phyloP scores from a whole-genome alignment of 1,140 invertebrate genomes.

The Chlorops oryzae region DNA sequence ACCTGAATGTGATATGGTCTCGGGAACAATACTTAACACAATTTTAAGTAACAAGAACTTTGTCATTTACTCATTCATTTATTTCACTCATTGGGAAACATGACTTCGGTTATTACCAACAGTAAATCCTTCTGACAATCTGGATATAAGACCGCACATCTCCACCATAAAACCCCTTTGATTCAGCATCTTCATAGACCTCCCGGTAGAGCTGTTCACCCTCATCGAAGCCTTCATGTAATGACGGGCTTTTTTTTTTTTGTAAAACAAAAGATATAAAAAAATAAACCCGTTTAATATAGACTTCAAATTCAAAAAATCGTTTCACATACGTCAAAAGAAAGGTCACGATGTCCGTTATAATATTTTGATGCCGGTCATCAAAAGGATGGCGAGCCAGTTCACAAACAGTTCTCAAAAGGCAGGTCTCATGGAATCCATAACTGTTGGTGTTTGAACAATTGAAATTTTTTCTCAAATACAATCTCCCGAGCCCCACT shows the following conservation, averaged over 20 bases:
- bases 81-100: conserved; percentile 30
- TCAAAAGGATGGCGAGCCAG: conserved; percentile 38
- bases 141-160: conserved; percentile 28
- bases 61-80: no score
- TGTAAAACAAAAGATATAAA: neutral
- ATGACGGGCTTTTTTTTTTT: conserved; percentile 43
- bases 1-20: no score
- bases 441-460: conserved; percentile 14
- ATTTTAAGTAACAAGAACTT: no score
- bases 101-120: conserved; percentile 23
- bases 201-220: conserved; percentile 27
- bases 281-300: neutral
- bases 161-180: conserved; percentile 29
- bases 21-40: no score
- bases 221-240: conserved; percentile 34
- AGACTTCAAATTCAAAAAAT: neutral
- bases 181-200: conserved; percentile 38
- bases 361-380: conserved; percentile 23
- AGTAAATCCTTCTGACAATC: conserved; percentile 33
- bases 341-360: conserved; percentile 34
- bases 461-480: no score
- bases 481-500: no score
- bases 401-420: conserved; percentile 38
- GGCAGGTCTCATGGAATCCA: conserved; percentile 35
- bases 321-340: conserved; percentile 36